A percentile compares a stretch with the other conserved stretches of the same genome.
These are phyloP conservation scores for Rhyacophila brunnea DNA, from an alignment of 1,140 invertebrate species.

Conservation along the genomic window DNA sequence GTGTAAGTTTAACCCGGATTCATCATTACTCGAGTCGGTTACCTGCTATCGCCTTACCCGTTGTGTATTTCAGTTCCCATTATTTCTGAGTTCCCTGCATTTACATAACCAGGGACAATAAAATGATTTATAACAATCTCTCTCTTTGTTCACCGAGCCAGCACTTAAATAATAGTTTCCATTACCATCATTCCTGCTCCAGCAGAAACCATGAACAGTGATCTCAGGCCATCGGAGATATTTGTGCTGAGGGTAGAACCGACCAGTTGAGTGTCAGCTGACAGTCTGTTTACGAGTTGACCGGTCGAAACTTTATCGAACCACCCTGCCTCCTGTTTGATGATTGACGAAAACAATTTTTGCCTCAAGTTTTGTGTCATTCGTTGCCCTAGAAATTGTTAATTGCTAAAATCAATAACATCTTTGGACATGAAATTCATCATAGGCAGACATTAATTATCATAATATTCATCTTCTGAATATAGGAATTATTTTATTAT, in stretches of 20 bases:
- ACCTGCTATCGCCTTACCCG: no score
- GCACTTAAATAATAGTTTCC: no score
- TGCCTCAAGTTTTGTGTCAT: slow-evolving; percentile 83
- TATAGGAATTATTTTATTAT: no score
- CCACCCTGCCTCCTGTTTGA: slow-evolving; percentile 90
- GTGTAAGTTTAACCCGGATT: no score
- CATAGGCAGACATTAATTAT: neutral
- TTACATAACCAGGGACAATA: no score
- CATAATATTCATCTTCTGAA: no score
- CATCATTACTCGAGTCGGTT: no score
- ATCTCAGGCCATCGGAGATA: slow-evolving; percentile 89
- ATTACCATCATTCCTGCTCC: slow-evolving; percentile 92
- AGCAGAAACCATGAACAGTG: slow-evolving; percentile 78
- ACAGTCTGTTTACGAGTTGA: slow-evolving; percentile 90
- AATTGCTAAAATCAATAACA: neutral
- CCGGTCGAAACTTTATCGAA: slow-evolving; percentile 93
- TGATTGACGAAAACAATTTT: slow-evolving; percentile 79
- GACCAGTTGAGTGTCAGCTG: slow-evolving; percentile 86
- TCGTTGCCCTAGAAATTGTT: slow-evolving; percentile 71
- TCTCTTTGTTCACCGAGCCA: no score
- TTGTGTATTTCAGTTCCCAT: no score
- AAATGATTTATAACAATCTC: no score
- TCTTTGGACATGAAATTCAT: neutral
- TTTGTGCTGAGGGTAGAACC: slow-evolving; percentile 91
- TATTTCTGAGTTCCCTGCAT: no score